These are phyloP conservation scores for Rhodeus uyekii DNA, from an alignment of 2,797 vertebrate species.

Conservation along the genomic window DNA sequence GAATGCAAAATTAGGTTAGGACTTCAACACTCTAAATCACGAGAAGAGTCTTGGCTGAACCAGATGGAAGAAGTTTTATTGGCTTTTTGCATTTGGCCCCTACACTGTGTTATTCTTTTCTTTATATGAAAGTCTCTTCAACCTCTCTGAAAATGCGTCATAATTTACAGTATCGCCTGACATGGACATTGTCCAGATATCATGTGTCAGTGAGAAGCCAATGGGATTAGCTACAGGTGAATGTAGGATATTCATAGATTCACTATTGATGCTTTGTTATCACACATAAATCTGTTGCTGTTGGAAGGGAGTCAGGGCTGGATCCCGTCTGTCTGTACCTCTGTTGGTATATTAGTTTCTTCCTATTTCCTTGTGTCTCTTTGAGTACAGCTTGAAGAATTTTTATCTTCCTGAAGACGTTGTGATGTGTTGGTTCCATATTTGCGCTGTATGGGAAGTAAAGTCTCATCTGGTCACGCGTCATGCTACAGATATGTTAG, in stretches of 20 bases:
- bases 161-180: constrained; percentile 9
- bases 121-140: constrained; percentile 11
- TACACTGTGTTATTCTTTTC: background rate
- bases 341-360: background rate
- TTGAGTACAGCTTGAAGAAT: too few relatives aligned
- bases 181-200: constrained; percentile 27
- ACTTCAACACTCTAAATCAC: background rate
- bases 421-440: too few relatives aligned
- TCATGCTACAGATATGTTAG: background rate
- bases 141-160: constrained; percentile 23
- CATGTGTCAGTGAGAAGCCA: background rate
- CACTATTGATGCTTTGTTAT: background rate
- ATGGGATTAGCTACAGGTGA: background rate
- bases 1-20: background rate
- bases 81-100: constrained; percentile 1
- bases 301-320: background rate
- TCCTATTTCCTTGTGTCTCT: background rate
- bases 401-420: background rate
- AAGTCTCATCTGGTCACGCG: background rate
- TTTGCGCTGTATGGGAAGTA: background rate
- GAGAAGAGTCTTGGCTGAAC: background rate
- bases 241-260: background rate
- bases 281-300: constrained; percentile 1
- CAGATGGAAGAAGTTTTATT: background rate
- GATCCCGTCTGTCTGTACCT: background rate